Conservation (phyloP, 2,888 invertebrate genomes). For the Phengaris alcon region DNA sequence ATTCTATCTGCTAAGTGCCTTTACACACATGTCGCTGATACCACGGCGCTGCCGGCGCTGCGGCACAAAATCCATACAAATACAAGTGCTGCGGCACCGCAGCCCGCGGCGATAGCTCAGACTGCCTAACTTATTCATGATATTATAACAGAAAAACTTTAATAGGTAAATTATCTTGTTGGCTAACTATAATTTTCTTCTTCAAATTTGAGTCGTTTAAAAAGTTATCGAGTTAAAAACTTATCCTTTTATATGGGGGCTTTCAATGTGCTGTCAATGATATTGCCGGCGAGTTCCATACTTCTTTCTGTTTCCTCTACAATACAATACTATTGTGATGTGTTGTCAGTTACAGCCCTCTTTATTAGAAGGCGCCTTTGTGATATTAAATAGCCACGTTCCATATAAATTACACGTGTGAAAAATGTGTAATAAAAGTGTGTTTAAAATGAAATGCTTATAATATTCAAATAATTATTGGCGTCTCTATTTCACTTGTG, state of each 20-base stretch:
- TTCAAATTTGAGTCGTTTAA: neutral
- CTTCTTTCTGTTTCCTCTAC: conserved; percentile 28
- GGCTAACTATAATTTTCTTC: neutral
- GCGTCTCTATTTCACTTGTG: no score
- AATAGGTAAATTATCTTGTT: neutral
- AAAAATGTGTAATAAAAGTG: neutral
- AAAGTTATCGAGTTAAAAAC: neutral
- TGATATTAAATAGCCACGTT: neutral
- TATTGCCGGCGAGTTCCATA: conserved; percentile 4
- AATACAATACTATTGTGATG: conserved; percentile 27
- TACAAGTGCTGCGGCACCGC: no score
- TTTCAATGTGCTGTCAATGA: conserved; percentile 10
- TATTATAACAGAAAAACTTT: neutral
- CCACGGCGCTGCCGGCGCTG: no score
- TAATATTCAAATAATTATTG: no score
- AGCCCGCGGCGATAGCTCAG: neutral
- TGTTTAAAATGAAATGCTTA: no score
- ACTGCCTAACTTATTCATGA: neutral
- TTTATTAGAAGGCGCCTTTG: conserved; percentile 17
- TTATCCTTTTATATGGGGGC: conserved; percentile 2
- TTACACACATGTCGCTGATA: no score
- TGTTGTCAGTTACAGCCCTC: neutral
- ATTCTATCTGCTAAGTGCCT: no score
- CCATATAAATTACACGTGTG: neutral
- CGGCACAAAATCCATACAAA: no score